Percentiles rank a stretch among this genome's conserved stretches.
These are phyloP conservation scores for Nemopilema nomurai DNA, from an alignment of 30 jellyfish, hydroid and myxozoan genomes.

Conservation along the genomic window DNA sequence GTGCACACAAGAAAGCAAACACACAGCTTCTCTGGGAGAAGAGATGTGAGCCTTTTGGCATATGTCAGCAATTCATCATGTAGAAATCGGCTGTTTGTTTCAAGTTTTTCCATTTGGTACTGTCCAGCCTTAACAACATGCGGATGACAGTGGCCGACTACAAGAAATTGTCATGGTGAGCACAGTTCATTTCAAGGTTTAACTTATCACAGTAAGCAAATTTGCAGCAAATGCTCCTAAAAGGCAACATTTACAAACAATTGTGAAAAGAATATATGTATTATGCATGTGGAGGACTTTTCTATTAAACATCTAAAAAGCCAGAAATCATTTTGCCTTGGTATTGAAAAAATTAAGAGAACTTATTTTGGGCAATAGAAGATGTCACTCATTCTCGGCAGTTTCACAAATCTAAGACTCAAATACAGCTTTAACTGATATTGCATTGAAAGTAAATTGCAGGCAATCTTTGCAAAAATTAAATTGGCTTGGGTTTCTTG, in stretches of 20 bases:
- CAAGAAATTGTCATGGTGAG: slow-evolving; percentile 32
- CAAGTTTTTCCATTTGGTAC: slow-evolving; percentile 76
- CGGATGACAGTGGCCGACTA: slow-evolving; percentile 99
- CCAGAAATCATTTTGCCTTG: no score
- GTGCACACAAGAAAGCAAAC: slow-evolving; percentile 87
- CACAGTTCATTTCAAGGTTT: not conserved
- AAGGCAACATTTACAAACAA: not conserved
- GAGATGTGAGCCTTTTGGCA: slow-evolving; percentile 72
- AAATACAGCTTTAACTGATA: no score
- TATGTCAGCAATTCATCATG: slow-evolving; percentile 81
- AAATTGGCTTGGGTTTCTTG: no score
- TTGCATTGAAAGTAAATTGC: no score
- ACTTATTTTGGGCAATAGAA: no score
- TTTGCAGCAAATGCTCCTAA: not conserved
- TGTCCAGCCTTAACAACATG: slow-evolving; percentile 92
- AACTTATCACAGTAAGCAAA: not conserved
- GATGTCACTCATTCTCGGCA: no score
- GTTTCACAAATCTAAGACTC: no score
- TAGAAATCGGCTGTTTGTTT: slow-evolving; percentile 83
- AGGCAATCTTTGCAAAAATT: no score
- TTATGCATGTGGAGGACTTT: not conserved
- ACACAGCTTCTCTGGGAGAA: slow-evolving; percentile 72
- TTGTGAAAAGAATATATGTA: no score
- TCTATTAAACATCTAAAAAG: no score
- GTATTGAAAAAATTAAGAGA: no score